Conservation (phyloP, 2,797 vertebrate genomes). For the Natrix natrix region DNA sequence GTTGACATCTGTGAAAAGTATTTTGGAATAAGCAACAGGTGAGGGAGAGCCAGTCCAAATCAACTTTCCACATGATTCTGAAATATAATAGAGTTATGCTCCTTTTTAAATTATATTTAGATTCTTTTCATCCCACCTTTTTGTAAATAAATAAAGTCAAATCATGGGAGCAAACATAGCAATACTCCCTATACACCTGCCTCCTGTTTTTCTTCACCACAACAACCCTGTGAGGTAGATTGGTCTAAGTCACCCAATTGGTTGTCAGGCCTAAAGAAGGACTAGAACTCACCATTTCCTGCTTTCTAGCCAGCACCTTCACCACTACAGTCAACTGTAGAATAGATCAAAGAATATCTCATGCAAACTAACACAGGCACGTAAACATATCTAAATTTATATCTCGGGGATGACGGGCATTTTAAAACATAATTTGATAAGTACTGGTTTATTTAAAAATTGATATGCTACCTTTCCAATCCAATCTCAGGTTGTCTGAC, state of each 20-base stretch:
- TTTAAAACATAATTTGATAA: background rate
- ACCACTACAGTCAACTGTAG: background rate
- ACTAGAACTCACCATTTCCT: background rate
- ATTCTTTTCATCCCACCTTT: background rate
- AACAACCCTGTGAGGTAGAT: background rate
- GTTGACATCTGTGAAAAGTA: slow-evolving; percentile 15
- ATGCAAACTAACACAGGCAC: slow-evolving; percentile 27
- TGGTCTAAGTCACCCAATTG: background rate
- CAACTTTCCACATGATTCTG: slow-evolving; percentile 44
- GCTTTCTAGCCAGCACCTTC: background rate
- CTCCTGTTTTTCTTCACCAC: background rate
- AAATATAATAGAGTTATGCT: slow-evolving; percentile 43
- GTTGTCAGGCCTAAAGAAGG: background rate
- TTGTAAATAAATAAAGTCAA: background rate
- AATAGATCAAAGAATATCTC: background rate
- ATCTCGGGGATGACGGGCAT: slow-evolving; percentile 19
- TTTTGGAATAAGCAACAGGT: slow-evolving; percentile 37
- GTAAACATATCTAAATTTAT: slow-evolving; percentile 50
- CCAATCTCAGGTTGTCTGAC: background rate
- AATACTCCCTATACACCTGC: background rate
- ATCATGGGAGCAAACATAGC: background rate
- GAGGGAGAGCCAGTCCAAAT: slow-evolving; percentile 41
- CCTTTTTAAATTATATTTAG: background rate
- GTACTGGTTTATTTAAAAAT: background rate
- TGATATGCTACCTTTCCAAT: background rate